phyloP scores from a whole-genome alignment of 2,113 vertebrate genomes.

The Petromus typicus region DNA sequence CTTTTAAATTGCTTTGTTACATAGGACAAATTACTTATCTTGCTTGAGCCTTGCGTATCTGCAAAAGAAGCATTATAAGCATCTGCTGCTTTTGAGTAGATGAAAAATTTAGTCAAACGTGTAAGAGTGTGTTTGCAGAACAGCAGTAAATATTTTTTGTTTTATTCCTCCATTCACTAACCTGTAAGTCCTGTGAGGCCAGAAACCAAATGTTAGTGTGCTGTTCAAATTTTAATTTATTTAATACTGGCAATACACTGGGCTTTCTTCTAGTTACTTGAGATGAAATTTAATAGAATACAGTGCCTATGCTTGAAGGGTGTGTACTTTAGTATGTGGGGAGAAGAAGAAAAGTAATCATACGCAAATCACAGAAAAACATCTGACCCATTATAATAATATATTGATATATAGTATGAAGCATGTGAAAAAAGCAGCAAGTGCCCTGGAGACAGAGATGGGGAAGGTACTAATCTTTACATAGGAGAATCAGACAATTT shows the following conservation, averaged over 20 bases:
- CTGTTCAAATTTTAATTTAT: slow-evolving; percentile 17
- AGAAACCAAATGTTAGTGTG: background rate
- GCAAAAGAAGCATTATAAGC: background rate
- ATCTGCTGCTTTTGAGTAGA: background rate
- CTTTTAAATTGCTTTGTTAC: background rate
- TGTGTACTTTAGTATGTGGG: background rate
- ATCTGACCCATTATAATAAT: background rate
- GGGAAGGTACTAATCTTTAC: background rate
- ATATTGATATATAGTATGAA: background rate
- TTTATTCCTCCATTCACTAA: background rate
- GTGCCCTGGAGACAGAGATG: background rate
- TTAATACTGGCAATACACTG: background rate
- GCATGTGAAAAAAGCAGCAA: background rate
- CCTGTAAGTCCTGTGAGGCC: background rate
- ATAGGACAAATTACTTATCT: background rate
- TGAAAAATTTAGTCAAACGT: slow-evolving; percentile 30
- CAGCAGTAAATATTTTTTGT: background rate
- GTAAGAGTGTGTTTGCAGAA: slow-evolving; percentile 15
- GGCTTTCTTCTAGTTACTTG: background rate
- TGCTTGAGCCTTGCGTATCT: background rate
- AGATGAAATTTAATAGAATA: slow-evolving; percentile 8
- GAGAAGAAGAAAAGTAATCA: background rate
- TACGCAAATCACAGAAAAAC: background rate
- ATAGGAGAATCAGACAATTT: background rate
- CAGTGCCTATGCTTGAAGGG: background rate